Conservation (phyloP, 2,113 vertebrate species). For the Myocastor coypus region DNA sequence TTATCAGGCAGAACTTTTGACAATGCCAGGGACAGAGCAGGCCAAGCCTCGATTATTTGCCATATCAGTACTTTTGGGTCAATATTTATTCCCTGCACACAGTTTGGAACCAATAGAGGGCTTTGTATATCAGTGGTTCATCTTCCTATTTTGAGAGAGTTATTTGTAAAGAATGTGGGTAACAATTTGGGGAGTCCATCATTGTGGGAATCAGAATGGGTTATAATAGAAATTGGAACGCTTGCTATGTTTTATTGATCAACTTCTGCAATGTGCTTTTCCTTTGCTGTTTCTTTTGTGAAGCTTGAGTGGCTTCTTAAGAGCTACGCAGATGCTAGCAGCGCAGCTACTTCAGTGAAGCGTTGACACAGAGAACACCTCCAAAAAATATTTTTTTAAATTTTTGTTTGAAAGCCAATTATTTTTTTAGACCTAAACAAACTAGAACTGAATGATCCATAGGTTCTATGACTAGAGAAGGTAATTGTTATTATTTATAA, state of each 20-base stretch:
- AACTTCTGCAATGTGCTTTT: slow-evolving; percentile 15
- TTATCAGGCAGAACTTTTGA: slow-evolving; percentile 64
- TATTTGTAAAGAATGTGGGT: slow-evolving; percentile 7
- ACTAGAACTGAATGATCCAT: background rate
- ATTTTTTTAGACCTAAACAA: slow-evolving; percentile 41
- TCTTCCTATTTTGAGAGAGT: background rate
- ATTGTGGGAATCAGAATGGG: background rate
- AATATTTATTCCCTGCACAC: slow-evolving; percentile 74
- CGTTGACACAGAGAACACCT: background rate
- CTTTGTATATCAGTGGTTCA: slow-evolving; percentile 21
- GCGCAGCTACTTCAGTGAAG: slow-evolving; percentile 31
- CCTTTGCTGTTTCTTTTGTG: slow-evolving; percentile 34
- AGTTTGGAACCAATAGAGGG: slow-evolving; percentile 11
- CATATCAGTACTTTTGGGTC: slow-evolving; percentile 64
- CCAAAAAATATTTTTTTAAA: slow-evolving; percentile 29
- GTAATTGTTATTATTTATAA: background rate
- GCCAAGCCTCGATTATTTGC: slow-evolving; percentile 66
- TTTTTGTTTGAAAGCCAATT: slow-evolving; percentile 47
- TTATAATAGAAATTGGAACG: background rate
- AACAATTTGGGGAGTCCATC: slow-evolving; percentile 43
- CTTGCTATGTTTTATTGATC: slow-evolving; percentile 40
- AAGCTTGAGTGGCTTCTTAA: slow-evolving; percentile 34
- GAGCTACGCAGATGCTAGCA: background rate
- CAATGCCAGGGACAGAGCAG: background rate
- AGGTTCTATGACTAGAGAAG: background rate